Evolutionary conservation across 2,888 invertebrate species (phyloP), one percentile per base, ranked within the genome.

Genomic region (Hybos culiciformis): DNA sequence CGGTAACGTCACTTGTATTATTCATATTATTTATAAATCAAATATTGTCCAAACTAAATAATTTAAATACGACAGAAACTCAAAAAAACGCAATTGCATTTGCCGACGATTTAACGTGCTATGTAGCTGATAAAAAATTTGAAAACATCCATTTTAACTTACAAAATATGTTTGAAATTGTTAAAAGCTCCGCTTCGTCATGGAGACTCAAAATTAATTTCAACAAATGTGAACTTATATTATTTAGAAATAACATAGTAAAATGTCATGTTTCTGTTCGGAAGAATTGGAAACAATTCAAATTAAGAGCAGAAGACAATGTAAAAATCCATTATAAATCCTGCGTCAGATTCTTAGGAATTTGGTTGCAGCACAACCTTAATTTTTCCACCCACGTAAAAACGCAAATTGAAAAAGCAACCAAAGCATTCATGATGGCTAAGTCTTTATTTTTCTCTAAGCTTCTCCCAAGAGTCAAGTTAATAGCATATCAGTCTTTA

Each of bases 21-120:
- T 41, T 36, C 23, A 9, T 2, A 7, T 2, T 41, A 23, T 41
- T 12, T 20, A 15, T 36, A 4, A 6, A n/a, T 23, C 9, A 14
- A 1, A 17, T 41, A 2, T 15, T n/a, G n/a, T n/a, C n/a, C n/a
- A n/a, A n/a, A n/a, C n/a, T n/a, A n/a, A n/a, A n/a, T n/a, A n/a
- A n/a, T n/a, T n/a, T n/a, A n/a, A n/a, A n/a, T 41, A 2, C n/a
- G 7, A 32, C 20, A 14, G 17, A n/a, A 5, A 32, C 21, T 21
- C 19, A 41, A 12, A 8, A 7, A 4, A 32, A 31, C 9, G 21
- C 40, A n/a, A 21, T 41, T 8, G 33, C 40, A 3, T 41, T 41
- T 33, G 40, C 40, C 8, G 40, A 41, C 12, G 40, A 41, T 14
- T 21, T 41, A 2, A 41, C 34, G 12, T 21, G 33, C 8, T 41